Percentiles rank a stretch among this genome's conserved stretches.
Evolutionary conservation across 2,113 vertebrate species (phyloP).

Genomic region (Gnathonemus echidnorhynchus): DNA sequence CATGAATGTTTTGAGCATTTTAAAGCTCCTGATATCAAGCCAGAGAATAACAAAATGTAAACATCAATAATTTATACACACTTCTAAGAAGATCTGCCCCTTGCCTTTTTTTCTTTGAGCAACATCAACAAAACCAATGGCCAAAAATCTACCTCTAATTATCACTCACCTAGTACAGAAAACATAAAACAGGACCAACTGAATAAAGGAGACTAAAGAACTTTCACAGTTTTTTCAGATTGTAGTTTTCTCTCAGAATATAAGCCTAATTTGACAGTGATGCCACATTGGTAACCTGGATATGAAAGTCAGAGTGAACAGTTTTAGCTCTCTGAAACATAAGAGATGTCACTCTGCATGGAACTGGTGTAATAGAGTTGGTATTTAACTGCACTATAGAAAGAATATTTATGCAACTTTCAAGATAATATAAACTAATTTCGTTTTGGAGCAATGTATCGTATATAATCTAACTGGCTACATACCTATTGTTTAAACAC

Average conservation of each 20-base stretch:
- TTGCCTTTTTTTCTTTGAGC: slow-evolving; percentile 23
- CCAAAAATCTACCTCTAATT: slow-evolving; percentile 27
- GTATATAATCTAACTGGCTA: background rate
- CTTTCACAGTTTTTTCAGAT: background rate
- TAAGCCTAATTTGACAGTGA: background rate
- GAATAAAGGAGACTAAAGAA: background rate
- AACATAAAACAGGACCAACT: background rate
- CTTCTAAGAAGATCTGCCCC: slow-evolving; percentile 28
- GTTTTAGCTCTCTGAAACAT: background rate
- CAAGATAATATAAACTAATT: background rate
- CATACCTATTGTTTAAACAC: background rate
- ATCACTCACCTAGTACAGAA: background rate
- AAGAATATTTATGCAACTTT: background rate
- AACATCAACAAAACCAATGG: slow-evolving; percentile 30
- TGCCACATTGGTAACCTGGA: background rate
- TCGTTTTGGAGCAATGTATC: background rate
- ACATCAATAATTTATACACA: slow-evolving; percentile 42
- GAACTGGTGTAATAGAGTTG: background rate
- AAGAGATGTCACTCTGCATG: background rate
- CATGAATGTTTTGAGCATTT: slow-evolving; percentile 37
- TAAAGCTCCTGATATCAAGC: slow-evolving; percentile 35
- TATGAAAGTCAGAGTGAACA: background rate
- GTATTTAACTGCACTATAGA: background rate
- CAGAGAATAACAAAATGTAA: slow-evolving; percentile 39
- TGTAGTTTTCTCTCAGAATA: background rate